Evolutionary conservation across 2,797 vertebrate species (phyloP).

Genomic region (Phalanger gymnotis): DNA sequence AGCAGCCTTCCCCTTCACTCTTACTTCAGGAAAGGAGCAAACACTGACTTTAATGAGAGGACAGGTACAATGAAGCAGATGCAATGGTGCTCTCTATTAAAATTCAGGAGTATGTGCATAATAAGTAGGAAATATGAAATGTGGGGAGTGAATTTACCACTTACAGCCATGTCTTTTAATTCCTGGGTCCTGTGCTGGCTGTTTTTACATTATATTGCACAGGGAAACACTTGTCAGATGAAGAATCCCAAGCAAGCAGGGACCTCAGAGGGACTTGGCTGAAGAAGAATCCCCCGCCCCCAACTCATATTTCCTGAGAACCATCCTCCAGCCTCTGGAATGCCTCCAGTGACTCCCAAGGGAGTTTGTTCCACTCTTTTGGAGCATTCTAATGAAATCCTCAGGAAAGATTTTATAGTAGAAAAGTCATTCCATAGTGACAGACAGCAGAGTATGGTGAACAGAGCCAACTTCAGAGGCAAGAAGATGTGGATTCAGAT

Average conservation of each 20-base stretch:
- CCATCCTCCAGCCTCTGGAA: background rate
- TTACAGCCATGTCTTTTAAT: background rate
- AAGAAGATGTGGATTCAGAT: background rate
- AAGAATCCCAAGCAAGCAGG: background rate
- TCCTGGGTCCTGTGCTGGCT: background rate
- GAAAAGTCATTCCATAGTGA: background rate
- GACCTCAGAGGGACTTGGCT: background rate
- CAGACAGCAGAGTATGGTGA: background rate
- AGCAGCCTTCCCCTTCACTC: background rate
- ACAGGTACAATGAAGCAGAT: background rate
- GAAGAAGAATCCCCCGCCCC: background rate
- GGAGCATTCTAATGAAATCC: background rate
- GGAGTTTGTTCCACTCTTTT: background rate
- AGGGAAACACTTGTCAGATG: background rate
- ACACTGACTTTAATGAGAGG: slow-evolving; percentile 20
- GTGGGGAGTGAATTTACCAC: background rate
- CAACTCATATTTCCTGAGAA: no score
- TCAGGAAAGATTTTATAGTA: background rate
- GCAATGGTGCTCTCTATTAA: background rate
- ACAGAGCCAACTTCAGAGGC: background rate
- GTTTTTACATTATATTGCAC: background rate
- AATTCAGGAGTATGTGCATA: background rate
- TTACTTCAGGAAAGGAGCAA: slow-evolving; percentile 12
- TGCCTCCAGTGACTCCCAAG: background rate
- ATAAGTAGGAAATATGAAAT: background rate